Conservation (phyloP, 1,140 invertebrate genomes). For the Alviniconcha marisindica region DNA sequence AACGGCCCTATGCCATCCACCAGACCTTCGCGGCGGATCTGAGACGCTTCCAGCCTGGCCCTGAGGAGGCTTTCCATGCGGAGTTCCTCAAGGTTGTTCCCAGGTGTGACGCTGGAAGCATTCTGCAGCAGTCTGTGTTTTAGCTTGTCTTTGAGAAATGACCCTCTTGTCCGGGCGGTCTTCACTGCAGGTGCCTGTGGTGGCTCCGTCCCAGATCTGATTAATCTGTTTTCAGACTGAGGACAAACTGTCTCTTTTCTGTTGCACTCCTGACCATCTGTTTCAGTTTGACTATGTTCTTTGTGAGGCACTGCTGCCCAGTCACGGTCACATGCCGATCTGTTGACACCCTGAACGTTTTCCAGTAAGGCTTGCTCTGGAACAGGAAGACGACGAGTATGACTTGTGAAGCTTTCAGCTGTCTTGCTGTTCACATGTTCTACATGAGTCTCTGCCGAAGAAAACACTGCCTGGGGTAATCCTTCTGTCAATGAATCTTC, state of each 20-base stretch:
- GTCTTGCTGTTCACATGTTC: no score
- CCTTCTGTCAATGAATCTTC: background rate
- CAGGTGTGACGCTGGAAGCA: conserved; percentile 46
- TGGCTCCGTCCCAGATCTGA: background rate
- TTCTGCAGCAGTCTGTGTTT: conserved; percentile 63
- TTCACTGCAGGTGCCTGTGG: background rate
- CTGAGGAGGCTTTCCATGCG: conserved; percentile 49
- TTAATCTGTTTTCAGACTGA: no score
- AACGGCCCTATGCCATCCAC: conserved; percentile 77
- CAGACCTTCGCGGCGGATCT: conserved; percentile 51
- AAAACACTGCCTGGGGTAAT: background rate
- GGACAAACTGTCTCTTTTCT: no score
- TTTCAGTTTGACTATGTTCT: no score
- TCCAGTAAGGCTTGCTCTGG: no score
- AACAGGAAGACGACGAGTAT: no score
- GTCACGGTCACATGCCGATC: no score
- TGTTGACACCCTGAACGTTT: no score
- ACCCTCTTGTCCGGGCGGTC: background rate
- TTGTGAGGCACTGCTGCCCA: no score
- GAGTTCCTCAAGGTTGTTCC: conserved; percentile 49
- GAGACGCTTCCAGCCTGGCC: conserved; percentile 52
- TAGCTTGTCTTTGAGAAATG: conserved; percentile 58
- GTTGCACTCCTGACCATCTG: no score
- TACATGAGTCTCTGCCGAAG: background rate
- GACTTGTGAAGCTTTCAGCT: no score